Base-by-base conservation (phyloP, 2,888 invertebrate species). In the Drosophila mulleri region DNA sequence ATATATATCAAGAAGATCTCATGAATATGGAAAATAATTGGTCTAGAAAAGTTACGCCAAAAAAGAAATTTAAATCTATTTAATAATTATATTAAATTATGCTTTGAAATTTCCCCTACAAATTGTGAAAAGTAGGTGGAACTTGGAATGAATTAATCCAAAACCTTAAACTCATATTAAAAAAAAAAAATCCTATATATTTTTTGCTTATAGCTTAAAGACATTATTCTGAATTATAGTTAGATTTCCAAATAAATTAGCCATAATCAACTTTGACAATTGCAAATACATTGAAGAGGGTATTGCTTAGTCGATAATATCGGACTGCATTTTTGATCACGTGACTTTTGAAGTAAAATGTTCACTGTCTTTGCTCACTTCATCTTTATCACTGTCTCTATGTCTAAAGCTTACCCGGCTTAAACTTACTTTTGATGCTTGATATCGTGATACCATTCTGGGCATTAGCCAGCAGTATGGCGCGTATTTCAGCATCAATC, bases 391-490 rank as follows among this genome's bases (percentile, higher is more conserved):
- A 39, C 41, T 41, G 39, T 8, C 0, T 8, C 5, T 2, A 12
- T 12, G 11, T 11, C 6, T 9, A 4, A 18, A n/a, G 2, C 7
- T n/a, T 26, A 9, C 4, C 4, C 9, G 6, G 9, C 41, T 12
- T 0, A 7, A n/a, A 57, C 83, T 85, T 87, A 93, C 92, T 86
- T 68, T 89, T 89, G 59, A 93, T 91, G 60, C 89, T 86, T 64
- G 90, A 77, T 79, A 93, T 92, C 67, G 92, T 92, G 58, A 91
- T 88, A 20, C 92, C 92, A 65, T 90, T 85, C 72, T 91, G 91
- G 70, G 93, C 91, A 81, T 91, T 90, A 67, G 91, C 67, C 59
- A 90, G 78, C 59, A 93, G 76, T 75, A 93, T 92, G 62, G 86
- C 86, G 35, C 92, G 91, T 52, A 92, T 75, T 67, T 92, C 91